phyloP scores from a whole-genome alignment of 2,113 vertebrate genomes.

The Brachyistius frenatus region DNA sequence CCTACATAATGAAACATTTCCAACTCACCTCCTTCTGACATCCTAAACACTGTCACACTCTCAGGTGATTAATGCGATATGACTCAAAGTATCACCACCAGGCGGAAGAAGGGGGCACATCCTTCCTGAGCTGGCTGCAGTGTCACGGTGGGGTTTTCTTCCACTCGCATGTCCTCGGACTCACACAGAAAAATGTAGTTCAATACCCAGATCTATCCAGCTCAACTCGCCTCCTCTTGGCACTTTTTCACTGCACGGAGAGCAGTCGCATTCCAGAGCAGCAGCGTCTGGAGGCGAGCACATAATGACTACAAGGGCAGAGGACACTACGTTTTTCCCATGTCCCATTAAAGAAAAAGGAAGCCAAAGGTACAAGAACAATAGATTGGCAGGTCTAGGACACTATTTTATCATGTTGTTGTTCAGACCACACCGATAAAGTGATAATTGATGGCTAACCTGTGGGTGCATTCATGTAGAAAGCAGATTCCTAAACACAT shows the following conservation, averaged over 20 bases:
- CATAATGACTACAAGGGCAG: conserved; percentile 49
- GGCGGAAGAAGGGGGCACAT: conserved; percentile 66
- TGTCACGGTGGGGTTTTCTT: conserved; percentile 76
- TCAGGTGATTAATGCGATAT: conserved; percentile 68
- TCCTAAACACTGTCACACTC: conserved; percentile 65
- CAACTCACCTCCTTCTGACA: conserved; percentile 36
- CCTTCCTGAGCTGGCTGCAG: conserved; percentile 77
- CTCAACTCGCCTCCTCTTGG: conserved; percentile 72
- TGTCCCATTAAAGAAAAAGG: conserved; percentile 61
- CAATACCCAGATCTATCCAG: conserved; percentile 49
- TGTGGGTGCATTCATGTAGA: not conserved
- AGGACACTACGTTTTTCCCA: conserved; percentile 67
- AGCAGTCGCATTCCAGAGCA: conserved; percentile 57
- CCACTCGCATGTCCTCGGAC: conserved; percentile 41
- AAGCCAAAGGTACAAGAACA: conserved; percentile 67
- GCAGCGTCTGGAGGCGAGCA: conserved; percentile 63
- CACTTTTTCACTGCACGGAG: conserved; percentile 73
- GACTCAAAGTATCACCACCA: conserved; percentile 61
- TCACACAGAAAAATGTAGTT: conserved; percentile 24
- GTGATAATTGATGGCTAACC: conserved; percentile 23
- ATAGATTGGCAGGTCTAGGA: conserved; percentile 56
- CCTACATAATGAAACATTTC: conserved; percentile 55
- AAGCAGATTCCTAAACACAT: conserved; percentile 3
- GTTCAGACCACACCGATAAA: conserved; percentile 37
- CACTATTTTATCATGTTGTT: conserved; percentile 46